Evolutionary conservation across 2,797 vertebrate genomes (phyloP).

Genomic region (Myotis daubentonii): DNA sequence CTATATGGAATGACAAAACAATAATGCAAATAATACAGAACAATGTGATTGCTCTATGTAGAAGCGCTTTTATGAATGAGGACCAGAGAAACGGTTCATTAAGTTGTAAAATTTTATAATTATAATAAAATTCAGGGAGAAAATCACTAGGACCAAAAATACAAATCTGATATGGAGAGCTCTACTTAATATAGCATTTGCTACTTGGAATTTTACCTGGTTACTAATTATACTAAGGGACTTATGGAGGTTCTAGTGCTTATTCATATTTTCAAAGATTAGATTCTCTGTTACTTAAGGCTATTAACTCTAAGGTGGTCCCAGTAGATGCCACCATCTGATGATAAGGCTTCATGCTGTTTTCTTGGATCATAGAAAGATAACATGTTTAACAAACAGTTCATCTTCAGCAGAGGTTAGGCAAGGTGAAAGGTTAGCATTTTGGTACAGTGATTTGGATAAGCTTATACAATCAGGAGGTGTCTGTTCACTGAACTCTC

Average conservation of each 20-base stretch:
- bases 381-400: not conserved
- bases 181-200: not conserved
- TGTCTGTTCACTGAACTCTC: not conserved
- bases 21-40: not conserved
- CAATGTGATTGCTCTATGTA: not conserved
- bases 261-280: not conserved
- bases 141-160: not conserved
- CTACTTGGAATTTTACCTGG: not conserved
- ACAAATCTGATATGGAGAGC: not conserved
- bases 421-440: not conserved
- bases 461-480: not conserved
- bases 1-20: not conserved
- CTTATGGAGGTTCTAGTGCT: not conserved
- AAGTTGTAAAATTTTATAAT: not conserved
- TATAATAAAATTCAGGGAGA: not conserved
- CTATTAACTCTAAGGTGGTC: not conserved
- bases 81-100: not conserved
- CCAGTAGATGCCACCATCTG: not conserved
- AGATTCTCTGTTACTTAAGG: not conserved
- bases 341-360: not conserved
- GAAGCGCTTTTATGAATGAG: not conserved
- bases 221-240: not conserved
- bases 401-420: not conserved
- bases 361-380: constrained; percentile 20
- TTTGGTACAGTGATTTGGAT: not conserved